Conservation (phyloP, 2,888 invertebrate genomes). For the Trichacis sp. region DNA sequence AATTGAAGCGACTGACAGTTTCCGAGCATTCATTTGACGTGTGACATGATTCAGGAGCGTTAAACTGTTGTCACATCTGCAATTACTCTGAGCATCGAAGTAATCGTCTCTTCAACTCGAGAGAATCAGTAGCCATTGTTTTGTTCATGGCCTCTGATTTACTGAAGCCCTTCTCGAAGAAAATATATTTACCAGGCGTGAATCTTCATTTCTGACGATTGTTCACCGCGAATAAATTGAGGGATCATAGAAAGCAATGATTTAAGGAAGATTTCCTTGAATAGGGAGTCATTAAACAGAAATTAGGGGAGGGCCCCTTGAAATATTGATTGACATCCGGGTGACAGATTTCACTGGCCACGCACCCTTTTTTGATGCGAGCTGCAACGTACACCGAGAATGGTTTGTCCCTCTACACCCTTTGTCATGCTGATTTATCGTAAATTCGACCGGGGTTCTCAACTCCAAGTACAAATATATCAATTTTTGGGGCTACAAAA, state of each 20-base stretch:
- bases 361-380: conserved; percentile 52
- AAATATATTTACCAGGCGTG: conserved; percentile 20
- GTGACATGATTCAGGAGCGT: conserved; percentile 68
- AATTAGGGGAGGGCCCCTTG: conserved; percentile 53
- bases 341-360: conserved; percentile 66
- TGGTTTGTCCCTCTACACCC: conserved; percentile 39
- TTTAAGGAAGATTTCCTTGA: conserved; percentile 36
- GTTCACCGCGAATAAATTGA: too few species aligned
- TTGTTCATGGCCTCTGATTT: conserved; percentile 6
- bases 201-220: too few species aligned
- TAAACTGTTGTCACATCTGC: conserved; percentile 67
- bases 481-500: too few species aligned
- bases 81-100: conserved; percentile 61
- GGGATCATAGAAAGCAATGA: conserved; percentile 35
- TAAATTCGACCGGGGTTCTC: conserved; percentile 54
- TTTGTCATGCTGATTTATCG: conserved; percentile 64
- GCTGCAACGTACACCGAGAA: conserved; percentile 48
- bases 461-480: conserved; percentile 30
- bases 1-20: conserved; percentile 65
- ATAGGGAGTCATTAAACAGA: conserved; percentile 43
- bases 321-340: conserved; percentile 67
- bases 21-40: conserved; percentile 66
- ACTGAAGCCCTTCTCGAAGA: too few species aligned
- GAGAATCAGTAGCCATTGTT: conserved; percentile 32
- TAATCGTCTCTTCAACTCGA: conserved; percentile 49